A percentile compares a stretch with the other conserved stretches of the same genome.
Conservation (phyloP, 2,113 vertebrate species). For the Brachypteracias leptosomus region DNA sequence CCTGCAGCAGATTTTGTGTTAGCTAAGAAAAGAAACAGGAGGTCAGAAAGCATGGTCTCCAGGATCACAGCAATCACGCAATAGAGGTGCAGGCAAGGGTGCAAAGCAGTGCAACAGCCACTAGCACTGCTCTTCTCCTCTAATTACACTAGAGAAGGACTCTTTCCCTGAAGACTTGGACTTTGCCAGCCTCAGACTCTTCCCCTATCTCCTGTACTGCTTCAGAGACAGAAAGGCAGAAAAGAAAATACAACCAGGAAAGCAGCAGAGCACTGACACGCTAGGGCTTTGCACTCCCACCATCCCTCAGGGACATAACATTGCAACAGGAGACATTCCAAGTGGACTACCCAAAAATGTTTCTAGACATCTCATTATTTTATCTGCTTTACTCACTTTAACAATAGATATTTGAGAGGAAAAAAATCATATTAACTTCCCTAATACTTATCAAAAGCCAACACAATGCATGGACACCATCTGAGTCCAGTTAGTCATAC, state of each 20-base stretch:
- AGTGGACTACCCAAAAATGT: background rate
- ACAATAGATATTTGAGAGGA: background rate
- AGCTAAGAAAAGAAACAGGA: background rate
- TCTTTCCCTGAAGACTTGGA: background rate
- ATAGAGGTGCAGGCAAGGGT: fast-evolving
- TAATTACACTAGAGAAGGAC: background rate
- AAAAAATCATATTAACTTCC: background rate
- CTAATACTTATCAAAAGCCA: background rate
- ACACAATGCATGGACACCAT: background rate
- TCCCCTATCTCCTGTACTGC: background rate
- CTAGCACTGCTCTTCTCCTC: background rate
- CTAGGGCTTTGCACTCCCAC: background rate
- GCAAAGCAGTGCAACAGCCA: background rate
- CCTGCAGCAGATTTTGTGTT: background rate
- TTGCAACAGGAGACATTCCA: background rate
- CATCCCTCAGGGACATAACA: background rate
- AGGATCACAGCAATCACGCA: background rate
- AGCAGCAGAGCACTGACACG: background rate
- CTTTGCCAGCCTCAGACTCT: background rate
- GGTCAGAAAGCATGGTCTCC: background rate
- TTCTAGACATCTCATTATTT: background rate
- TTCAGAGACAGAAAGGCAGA: background rate
- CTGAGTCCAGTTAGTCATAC: background rate
- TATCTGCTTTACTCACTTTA: background rate
- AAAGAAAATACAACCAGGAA: background rate